Evolutionary conservation across 2,797 vertebrate species (phyloP), one percentile per base, ranked within the genome.

Genomic region (Poeciliopsis paucimaculata): DNA sequence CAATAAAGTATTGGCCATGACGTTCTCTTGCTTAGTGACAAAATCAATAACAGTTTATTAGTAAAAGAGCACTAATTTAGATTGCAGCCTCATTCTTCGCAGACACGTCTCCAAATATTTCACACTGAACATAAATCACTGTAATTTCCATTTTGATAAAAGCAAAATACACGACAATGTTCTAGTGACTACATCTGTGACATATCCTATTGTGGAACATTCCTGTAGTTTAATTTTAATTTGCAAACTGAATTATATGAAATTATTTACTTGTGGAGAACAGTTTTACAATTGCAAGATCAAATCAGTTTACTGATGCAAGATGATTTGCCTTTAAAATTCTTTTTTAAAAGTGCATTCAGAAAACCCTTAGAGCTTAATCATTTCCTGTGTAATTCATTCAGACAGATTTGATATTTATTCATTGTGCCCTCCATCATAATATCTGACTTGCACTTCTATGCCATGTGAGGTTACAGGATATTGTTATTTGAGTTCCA

Each of bases 31-130:
- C 78, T 75, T 77, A 77, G 80, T 80, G 87, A 93, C 87, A 91
- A 87, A 93, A 93, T 94, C 94, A 92, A 93, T 95, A 93, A 76
- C 53, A 82, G 81, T 91, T 90, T 86, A 90, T 91, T 87, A 85
- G 83, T 47, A 74, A 84, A 72, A 71, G 86, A 82, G 43, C 80
- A 41, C 12, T 88, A 51, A 53, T 78, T 89, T 76, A 81, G 73
- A 73, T 28, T 7, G 47, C 80, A 70, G 72, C 74, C 77, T 68
- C 72, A 60, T 78, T 87, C 70, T 84, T 34, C 73, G 72, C 34
- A 46, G 39, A 28, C 31, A 45, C 34, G 28, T 23, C 41, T 73
- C 53, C 36, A 73, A 62, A 83, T 9, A 9, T 16, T 76, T 45
- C 72, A 68, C 47, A 47, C 0, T 46, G 45, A 55, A 72, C 45